Evolutionary conservation across 2,888 invertebrate species (phyloP), one percentile per base, ranked within the genome.

Genomic region (Cryptocephalus primarius): DNA sequence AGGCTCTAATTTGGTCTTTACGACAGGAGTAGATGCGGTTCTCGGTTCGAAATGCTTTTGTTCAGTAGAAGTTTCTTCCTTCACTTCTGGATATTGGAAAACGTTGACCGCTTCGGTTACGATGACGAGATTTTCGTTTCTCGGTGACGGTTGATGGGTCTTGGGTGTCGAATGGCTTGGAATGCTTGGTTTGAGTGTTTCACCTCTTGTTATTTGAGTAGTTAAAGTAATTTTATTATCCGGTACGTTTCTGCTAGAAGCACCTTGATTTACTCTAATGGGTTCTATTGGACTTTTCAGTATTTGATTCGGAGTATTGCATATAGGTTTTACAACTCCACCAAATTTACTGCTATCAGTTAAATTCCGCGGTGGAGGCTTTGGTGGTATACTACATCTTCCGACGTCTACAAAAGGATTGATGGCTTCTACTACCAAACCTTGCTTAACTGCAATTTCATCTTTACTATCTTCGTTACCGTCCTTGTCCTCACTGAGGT

Each of bases 361-460:
- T 32, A 60, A 56, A 45, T 59, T 63, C 46, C 63, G 57, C 40
- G 70, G 69, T 40, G 70, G 70, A 13, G 69, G 69, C 60, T 69
- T 70, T 2, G 70, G 70, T 8, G 70, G 70, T 32, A 68, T 59
- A 45, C 66, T 63, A 8, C 41, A 40, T 9, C 40, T 33, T 40
- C 41, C 44, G 8, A 3, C 38, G 43, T 40, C 13, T 14, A 39
- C 9, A 10, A 8, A 14, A 39, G 13, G 44, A 46, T 51, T 52
- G 48, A 48, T 43, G 10, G 54, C 45, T 49, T 61, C 60, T 8
- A 56, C 52, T 22, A 62, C 48, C 38, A 65, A 62, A n/a, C 64
- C 65, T 11, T 64, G 50, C 54, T 64, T 63, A 41, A 59, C 60
- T 43, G 57, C 56, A 9, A 60, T 49, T 57, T 50, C 36, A 36